These are phyloP conservation scores for Eubasilissa splendida DNA, from an alignment of 2,888 invertebrate species.

Conservation along the genomic window DNA sequence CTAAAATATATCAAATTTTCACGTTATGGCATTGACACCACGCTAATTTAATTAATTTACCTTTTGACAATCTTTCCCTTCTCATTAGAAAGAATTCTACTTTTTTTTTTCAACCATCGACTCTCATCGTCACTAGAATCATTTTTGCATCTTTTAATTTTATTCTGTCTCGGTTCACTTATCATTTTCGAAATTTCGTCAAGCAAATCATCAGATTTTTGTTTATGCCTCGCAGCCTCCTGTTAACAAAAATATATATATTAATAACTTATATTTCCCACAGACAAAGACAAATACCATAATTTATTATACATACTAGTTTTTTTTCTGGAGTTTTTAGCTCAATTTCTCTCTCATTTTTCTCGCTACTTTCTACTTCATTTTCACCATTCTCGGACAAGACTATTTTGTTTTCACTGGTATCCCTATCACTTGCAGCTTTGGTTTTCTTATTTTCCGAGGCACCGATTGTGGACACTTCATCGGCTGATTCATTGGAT, in stretches of 20 bases:
- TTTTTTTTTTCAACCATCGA: slow-evolving; percentile 35
- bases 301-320: too few relatives aligned
- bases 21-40: too few relatives aligned
- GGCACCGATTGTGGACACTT: slow-evolving; percentile 4
- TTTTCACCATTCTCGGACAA: not conserved
- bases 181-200: not conserved
- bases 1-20: too few relatives aligned
- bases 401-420: not conserved
- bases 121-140: slow-evolving; percentile 39
- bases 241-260: not conserved
- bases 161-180: slow-evolving; percentile 7
- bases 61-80: not conserved
- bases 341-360: not conserved
- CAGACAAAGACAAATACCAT: too few relatives aligned
- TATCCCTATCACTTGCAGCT: not conserved
- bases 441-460: not conserved
- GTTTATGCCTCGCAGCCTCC: not conserved
- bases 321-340: slow-evolving; percentile 12
- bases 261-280: not conserved
- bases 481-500: slow-evolving; percentile 15
- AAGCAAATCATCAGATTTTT: slow-evolving; percentile 9
- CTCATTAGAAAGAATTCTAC: slow-evolving; percentile 20
- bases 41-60: not conserved
- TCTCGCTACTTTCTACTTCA: not conserved
- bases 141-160: not conserved